phyloP scores from a whole-genome alignment of 2,888 invertebrate species.

The Temnothorax unifasciatus region DNA sequence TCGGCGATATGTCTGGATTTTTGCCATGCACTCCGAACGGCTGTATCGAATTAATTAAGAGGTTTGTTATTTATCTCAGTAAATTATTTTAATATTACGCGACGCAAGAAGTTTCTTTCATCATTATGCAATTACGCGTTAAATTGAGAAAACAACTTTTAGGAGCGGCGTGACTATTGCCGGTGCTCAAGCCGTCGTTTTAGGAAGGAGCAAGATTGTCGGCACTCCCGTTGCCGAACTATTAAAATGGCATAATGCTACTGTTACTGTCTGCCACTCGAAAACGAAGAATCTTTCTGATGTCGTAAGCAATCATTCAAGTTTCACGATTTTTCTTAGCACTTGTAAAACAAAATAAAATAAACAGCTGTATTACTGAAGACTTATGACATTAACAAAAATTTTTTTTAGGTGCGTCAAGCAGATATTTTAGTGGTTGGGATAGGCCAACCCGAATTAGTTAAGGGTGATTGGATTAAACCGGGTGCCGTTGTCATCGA shows the following conservation, averaged over 20 bases:
- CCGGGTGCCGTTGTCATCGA: constrained; percentile 99
- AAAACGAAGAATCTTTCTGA: constrained; percentile 94
- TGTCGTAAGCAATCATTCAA: constrained; percentile 87
- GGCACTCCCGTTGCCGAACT: constrained; percentile 98
- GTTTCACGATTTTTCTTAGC: background rate
- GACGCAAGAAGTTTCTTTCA: background rate
- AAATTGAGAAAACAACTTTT: constrained; percentile 23
- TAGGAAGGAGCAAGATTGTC: constrained; percentile 99
- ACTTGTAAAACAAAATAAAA: background rate
- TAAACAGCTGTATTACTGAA: background rate
- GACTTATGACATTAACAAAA: background rate
- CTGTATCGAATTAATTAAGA: constrained; percentile 96
- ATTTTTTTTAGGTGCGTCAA: constrained; percentile 88
- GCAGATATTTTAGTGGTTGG: constrained; percentile 99
- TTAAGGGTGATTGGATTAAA: constrained; percentile 98
- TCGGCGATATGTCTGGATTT: constrained; percentile 96
- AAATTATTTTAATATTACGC: background rate
- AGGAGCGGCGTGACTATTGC: constrained; percentile 92
- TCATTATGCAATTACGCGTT: background rate
- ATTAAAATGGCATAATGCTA: constrained; percentile 98
- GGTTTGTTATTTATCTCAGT: constrained; percentile 78
- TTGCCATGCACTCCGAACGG: constrained; percentile 99
- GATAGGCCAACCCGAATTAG: constrained; percentile 95
- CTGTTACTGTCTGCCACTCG: constrained; percentile 99
- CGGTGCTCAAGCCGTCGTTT: constrained; percentile 96